Conservation (phyloP, 2,113 vertebrate species). For the Morphnarchus princeps region DNA sequence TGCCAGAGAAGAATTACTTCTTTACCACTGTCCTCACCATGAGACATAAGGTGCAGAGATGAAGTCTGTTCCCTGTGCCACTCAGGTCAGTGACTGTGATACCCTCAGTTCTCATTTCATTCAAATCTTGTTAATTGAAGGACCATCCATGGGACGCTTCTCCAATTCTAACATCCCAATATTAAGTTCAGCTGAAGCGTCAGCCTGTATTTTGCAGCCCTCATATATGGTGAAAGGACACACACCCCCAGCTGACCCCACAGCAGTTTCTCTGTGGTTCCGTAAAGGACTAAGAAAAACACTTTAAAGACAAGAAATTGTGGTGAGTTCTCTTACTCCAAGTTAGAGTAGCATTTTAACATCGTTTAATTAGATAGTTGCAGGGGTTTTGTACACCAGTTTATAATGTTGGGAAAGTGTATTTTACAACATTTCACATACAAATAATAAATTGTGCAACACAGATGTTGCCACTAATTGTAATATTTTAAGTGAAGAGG, state of each 20-base stretch:
- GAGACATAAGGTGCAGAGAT: background rate
- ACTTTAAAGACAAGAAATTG: background rate
- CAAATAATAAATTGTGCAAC: background rate
- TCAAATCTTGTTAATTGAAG: background rate
- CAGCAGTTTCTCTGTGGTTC: background rate
- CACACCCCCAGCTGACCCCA: background rate
- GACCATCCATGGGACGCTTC: no score
- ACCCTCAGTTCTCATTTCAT: background rate
- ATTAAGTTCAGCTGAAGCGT: background rate
- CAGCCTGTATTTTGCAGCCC: background rate
- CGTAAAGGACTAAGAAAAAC: background rate
- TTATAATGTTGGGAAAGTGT: background rate
- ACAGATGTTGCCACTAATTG: background rate
- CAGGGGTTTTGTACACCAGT: background rate
- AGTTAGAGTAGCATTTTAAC: background rate
- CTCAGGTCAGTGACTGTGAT: background rate
- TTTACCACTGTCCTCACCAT: background rate
- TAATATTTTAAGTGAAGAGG: constrained; percentile 1
- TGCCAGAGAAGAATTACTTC: background rate
- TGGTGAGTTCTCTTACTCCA: background rate
- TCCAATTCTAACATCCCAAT: background rate
- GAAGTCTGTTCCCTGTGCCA: background rate
- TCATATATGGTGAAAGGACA: background rate
- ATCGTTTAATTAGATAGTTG: background rate
- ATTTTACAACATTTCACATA: background rate